These are phyloP conservation scores for Melanerpes aurifrons DNA, from an alignment of 2,113 vertebrate genomes.

Conservation along the genomic window DNA sequence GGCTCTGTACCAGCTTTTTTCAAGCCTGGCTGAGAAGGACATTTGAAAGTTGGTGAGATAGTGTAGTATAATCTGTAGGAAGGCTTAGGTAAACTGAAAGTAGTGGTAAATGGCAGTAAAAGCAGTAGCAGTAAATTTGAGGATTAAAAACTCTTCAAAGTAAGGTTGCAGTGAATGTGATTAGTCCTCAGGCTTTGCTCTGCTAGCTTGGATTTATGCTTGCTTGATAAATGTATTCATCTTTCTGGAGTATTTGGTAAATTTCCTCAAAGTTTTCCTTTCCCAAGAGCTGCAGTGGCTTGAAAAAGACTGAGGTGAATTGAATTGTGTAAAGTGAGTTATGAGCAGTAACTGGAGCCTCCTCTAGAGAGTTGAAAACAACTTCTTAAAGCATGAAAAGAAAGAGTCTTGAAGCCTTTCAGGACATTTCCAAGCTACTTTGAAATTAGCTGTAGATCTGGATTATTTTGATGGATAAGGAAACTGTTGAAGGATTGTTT, in stretches of 20 bases:
- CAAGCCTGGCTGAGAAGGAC: background rate
- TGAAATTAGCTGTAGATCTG: background rate
- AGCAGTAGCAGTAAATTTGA: background rate
- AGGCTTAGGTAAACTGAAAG: background rate
- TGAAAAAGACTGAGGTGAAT: background rate
- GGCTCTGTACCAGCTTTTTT: background rate
- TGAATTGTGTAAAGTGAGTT: background rate
- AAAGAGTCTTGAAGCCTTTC: rapidly evolving
- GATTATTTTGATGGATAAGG: background rate
- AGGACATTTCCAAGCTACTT: background rate
- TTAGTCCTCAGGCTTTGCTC: background rate
- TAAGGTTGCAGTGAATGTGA: background rate
- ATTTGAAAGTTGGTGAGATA: background rate
- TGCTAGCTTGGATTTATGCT: background rate
- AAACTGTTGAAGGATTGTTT: background rate
- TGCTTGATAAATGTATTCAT: background rate
- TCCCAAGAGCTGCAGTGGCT: background rate
- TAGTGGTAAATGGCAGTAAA: background rate
- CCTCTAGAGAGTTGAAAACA: background rate
- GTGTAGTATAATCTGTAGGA: background rate
- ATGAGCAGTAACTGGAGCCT: background rate
- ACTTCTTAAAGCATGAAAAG: background rate
- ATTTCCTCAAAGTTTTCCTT: background rate
- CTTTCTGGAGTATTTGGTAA: background rate
- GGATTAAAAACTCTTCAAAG: background rate